These are phyloP conservation scores for Cantharis flavilabris DNA, from an alignment of 2,888 invertebrate species.

Conservation along the genomic window DNA sequence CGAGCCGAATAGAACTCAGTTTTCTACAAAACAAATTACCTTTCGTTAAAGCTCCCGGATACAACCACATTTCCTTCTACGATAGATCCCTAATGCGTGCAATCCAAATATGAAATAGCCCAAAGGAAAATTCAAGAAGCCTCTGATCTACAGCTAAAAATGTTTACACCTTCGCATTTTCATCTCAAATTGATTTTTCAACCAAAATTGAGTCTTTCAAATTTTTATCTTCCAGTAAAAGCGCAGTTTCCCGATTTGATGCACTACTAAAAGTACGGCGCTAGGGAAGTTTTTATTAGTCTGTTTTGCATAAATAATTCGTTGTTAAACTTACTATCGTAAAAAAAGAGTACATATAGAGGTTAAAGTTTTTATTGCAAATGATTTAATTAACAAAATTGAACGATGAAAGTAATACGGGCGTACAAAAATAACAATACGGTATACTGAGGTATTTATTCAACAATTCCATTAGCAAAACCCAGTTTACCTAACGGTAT, in stretches of 20 bases:
- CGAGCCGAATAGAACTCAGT: conserved; percentile 8
- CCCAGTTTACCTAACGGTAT: background rate
- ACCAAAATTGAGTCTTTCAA: background rate
- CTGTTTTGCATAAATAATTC: background rate
- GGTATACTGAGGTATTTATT: background rate
- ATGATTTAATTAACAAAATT: background rate
- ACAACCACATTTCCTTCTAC: conserved; percentile 12
- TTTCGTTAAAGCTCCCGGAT: conserved; percentile 8
- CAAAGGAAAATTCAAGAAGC: background rate
- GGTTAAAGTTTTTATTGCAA: background rate
- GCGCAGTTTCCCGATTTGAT: background rate
- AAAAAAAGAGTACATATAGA: background rate
- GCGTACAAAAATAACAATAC: background rate
- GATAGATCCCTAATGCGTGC: conserved; percentile 9
- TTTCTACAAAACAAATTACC: conserved; percentile 19
- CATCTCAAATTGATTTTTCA: background rate
- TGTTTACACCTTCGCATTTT: background rate
- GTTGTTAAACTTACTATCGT: background rate
- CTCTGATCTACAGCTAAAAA: background rate
- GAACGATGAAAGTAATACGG: background rate
- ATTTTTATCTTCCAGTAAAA: background rate
- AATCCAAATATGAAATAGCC: conserved; percentile 14
- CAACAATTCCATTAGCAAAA: background rate
- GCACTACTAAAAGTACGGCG: background rate
- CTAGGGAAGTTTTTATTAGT: background rate